Evolutionary conservation across 1,140 invertebrate species (phyloP).

Genomic region (Aphelinus atriplicis): DNA sequence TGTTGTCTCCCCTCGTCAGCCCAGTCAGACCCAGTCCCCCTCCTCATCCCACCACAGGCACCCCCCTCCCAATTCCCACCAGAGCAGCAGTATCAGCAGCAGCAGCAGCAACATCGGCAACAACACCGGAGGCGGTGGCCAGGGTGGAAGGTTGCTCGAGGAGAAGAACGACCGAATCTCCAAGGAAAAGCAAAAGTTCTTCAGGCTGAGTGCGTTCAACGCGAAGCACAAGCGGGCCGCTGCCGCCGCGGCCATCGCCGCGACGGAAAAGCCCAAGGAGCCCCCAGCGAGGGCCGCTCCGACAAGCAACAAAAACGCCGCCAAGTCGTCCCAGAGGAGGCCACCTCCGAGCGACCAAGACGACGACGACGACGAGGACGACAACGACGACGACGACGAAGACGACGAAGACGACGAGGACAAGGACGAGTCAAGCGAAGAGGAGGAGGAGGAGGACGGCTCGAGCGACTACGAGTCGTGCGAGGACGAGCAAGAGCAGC

Average conservation of each 20-base stretch:
- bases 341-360: constrained; percentile 37
- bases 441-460: constrained; percentile 49
- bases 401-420: constrained; percentile 51
- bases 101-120: constrained; percentile 33
- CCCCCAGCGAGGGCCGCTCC: background rate
- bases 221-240: constrained; percentile 66
- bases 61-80: background rate
- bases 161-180: constrained; percentile 79
- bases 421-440: constrained; percentile 52
- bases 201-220: constrained; percentile 80
- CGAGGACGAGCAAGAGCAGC: no score
- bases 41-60: constrained; percentile 51
- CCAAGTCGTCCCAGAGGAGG: constrained; percentile 41
- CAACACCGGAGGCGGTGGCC: constrained; percentile 9
- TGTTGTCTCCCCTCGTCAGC: constrained; percentile 67
- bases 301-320: constrained; percentile 5
- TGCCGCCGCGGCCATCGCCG: constrained; percentile 58
- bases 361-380: constrained; percentile 42
- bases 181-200: constrained; percentile 88
- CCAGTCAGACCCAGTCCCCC: constrained; percentile 61
- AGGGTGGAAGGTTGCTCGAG: constrained; percentile 65
- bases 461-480: constrained; percentile 43
- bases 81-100: background rate
- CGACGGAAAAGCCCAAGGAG: constrained; percentile 38
- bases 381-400: constrained; percentile 37